Conservation (phyloP, 2,113 vertebrate genomes). For the Melanocharis versteri region DNA sequence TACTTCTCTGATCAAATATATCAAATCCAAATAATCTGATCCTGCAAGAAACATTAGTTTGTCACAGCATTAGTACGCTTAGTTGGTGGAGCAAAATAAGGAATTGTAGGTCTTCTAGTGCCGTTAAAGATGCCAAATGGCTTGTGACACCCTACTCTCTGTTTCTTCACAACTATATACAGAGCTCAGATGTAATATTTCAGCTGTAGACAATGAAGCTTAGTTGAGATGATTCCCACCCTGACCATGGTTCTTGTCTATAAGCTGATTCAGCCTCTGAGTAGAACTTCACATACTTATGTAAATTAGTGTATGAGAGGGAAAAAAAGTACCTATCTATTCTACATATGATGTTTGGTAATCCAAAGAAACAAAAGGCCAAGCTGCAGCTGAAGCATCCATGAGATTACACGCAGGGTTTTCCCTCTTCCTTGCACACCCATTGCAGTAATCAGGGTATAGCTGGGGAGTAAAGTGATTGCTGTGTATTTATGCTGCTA, state of each 20-base stretch:
- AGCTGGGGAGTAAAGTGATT: not conserved
- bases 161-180: not conserved
- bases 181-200: not conserved
- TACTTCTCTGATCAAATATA: not conserved
- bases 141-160: not conserved
- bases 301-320: not conserved
- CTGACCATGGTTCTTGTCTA: not conserved
- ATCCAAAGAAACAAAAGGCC: not conserved
- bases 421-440: not conserved
- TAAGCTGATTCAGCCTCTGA: not conserved
- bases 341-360: not conserved
- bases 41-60: not conserved
- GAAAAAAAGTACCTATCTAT: not conserved
- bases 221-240: not conserved
- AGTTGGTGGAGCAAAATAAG: not conserved
- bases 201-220: not conserved
- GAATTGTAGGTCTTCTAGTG: not conserved
- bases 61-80: not conserved
- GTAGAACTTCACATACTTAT: not conserved
- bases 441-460: not conserved
- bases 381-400: not conserved
- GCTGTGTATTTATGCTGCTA: not conserved
- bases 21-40: not conserved
- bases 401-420: rapidly evolving
- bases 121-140: not conserved